Conservation (phyloP, 1,140 invertebrate species). For the Helicoverpa armigera region DNA sequence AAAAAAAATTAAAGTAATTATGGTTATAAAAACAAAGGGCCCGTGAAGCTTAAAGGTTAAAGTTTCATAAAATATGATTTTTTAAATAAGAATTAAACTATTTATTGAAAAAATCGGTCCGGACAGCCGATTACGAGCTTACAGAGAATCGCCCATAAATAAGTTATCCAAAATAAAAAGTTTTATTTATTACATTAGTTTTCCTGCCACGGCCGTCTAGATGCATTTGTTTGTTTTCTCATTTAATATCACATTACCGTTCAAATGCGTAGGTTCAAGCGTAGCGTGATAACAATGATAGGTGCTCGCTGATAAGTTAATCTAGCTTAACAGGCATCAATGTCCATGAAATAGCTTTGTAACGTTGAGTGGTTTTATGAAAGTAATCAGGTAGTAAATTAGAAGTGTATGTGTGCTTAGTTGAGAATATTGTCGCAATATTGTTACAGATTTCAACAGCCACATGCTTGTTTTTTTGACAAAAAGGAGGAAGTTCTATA, state of each 20-base stretch:
- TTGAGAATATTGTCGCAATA: background rate
- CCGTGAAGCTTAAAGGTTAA: too few species aligned
- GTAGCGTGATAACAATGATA: constrained; percentile 17
- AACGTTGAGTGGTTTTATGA: constrained; percentile 29
- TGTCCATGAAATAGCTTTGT: constrained; percentile 24
- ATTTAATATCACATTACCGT: constrained; percentile 19
- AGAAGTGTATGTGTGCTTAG: background rate
- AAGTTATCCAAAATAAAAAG: background rate
- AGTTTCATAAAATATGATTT: too few species aligned
- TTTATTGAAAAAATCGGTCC: too few species aligned
- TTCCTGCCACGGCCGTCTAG: constrained; percentile 4
- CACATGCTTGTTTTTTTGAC: too few species aligned
- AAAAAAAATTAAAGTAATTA: too few species aligned
- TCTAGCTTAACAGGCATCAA: constrained; percentile 13
- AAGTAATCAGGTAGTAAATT: constrained; percentile 30
- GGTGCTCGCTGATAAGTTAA: constrained; percentile 11
- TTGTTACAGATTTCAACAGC: background rate
- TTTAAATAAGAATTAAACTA: too few species aligned
- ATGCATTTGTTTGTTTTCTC: constrained; percentile 40
- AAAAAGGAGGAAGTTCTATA: too few species aligned
- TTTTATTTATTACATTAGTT: background rate
- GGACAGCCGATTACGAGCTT: too few species aligned
- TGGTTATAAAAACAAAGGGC: too few species aligned
- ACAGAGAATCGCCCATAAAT: too few species aligned
- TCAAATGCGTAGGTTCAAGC: constrained; percentile 12